A percentile compares a stretch with the other conserved stretches of the same genome.
phyloP scores from a whole-genome alignment of 92 coral and sea anemone species.

The Blastomussa wellsi region DNA sequence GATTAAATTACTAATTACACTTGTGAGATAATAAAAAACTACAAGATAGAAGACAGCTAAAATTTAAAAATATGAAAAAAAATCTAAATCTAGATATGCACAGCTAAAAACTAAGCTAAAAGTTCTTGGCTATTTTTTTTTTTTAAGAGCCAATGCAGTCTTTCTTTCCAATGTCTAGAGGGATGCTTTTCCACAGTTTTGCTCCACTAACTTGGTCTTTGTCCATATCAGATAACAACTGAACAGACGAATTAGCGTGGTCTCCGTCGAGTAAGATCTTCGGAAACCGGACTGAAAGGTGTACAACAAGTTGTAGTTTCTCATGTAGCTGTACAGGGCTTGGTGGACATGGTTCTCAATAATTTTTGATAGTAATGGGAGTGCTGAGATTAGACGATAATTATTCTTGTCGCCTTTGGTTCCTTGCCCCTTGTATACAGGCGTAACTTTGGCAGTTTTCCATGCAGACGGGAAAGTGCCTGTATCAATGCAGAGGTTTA shows the following conservation, averaged over 20 bases:
- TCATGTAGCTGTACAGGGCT: slow-evolving; percentile 10
- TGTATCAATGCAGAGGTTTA: slow-evolving; percentile 27
- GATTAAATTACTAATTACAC: no score
- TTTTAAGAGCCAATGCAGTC: no score
- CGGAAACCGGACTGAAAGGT: slow-evolving; percentile 29
- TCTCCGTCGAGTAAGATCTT: slow-evolving; percentile 17
- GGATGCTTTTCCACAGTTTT: no score
- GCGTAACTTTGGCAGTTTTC: slow-evolving; percentile 58
- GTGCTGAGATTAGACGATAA: not conserved
- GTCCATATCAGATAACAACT: slow-evolving; percentile 40
- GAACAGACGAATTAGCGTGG: slow-evolving; percentile 26
- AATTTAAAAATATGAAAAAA: no score
- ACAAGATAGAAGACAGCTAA: no score
- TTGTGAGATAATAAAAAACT: no score
- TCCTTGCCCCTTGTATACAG: slow-evolving; percentile 50
- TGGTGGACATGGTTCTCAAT: slow-evolving; percentile 31
- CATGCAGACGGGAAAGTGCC: slow-evolving; percentile 44
- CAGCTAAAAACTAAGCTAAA: no score
- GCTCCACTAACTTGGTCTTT: no score
- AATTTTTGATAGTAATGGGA: slow-evolving; percentile 35
- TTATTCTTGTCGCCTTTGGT: slow-evolving; percentile 36
- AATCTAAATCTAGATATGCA: no score
- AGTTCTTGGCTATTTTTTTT: no score
- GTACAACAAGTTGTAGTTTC: slow-evolving; percentile 24
- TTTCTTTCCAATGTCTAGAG: no score